These are phyloP conservation scores for Chionis minor DNA, from an alignment of 2,113 vertebrate species.

Conservation along the genomic window DNA sequence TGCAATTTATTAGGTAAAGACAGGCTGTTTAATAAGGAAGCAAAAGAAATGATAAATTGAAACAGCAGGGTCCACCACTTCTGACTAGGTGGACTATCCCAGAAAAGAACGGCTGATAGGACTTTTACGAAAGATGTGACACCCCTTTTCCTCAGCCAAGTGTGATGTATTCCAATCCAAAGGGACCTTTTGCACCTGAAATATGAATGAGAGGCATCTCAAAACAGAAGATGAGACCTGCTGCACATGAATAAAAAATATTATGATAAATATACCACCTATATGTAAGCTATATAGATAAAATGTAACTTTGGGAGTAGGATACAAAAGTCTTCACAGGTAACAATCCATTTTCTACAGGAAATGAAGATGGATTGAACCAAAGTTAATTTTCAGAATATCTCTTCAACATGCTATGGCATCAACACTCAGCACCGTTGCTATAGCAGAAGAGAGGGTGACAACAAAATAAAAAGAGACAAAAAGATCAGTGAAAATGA, in stretches of 20 bases:
- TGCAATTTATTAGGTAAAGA: conserved; percentile 40
- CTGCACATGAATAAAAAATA: neutral
- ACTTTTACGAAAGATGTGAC: neutral
- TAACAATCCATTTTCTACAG: neutral
- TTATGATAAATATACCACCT: neutral
- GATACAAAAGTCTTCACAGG: neutral
- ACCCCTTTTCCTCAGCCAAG: neutral
- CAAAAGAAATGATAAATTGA: conserved; percentile 4
- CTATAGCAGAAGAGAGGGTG: neutral
- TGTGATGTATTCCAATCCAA: neutral
- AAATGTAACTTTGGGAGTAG: neutral
- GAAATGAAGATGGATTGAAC: neutral
- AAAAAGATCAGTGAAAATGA: neutral
- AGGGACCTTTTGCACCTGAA: neutral
- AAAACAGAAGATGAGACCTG: neutral
- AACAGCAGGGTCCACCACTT: neutral
- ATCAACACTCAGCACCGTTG: neutral
- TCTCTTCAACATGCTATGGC: neutral
- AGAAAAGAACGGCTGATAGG: neutral
- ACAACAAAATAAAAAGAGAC: neutral
- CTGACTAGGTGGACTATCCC: neutral
- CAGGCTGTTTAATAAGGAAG: conserved; percentile 13
- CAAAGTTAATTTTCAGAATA: neutral
- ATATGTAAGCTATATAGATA: neutral
- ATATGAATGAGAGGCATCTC: neutral